These are phyloP conservation scores for Drosophila silvestris DNA, from an alignment of 2,888 invertebrate genomes.

Conservation along the genomic window DNA sequence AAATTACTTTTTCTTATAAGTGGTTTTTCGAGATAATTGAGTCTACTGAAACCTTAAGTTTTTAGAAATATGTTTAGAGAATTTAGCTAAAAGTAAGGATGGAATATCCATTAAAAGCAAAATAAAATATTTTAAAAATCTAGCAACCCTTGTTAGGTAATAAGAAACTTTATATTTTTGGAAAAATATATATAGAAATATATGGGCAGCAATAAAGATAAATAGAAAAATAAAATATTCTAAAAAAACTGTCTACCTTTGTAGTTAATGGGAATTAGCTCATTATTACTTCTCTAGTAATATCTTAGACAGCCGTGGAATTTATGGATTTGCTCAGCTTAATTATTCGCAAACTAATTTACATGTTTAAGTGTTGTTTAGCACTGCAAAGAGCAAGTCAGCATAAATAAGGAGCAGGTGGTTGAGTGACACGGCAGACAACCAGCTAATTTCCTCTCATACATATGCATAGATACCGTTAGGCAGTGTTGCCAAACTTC, in stretches of 20 bases:
- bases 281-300: not conserved
- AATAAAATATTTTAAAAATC: not conserved
- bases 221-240: not conserved
- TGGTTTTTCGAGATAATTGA: not conserved
- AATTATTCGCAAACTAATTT: not conserved
- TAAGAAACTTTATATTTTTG: not conserved
- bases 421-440: slow-evolving; percentile 29
- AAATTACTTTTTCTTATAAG: not conserved
- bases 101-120: not conserved
- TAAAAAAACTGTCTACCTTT: not conserved
- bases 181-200: not conserved
- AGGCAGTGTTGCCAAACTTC: slow-evolving; percentile 23
- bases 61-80: not conserved
- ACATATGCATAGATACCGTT: not conserved
- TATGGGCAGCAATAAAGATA: not conserved
- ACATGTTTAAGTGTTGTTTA: not conserved
- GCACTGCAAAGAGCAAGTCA: not conserved
- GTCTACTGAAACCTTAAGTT: not conserved
- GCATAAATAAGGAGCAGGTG: slow-evolving; percentile 17
- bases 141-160: not conserved
- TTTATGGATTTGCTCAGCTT: not conserved
- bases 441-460: slow-evolving; percentile 2
- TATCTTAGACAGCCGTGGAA: not conserved
- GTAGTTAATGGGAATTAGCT: not conserved
- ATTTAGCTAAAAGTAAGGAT: no score